Evolutionary conservation across 2,113 vertebrate species (phyloP).

Genomic region (Chamaea fasciata): DNA sequence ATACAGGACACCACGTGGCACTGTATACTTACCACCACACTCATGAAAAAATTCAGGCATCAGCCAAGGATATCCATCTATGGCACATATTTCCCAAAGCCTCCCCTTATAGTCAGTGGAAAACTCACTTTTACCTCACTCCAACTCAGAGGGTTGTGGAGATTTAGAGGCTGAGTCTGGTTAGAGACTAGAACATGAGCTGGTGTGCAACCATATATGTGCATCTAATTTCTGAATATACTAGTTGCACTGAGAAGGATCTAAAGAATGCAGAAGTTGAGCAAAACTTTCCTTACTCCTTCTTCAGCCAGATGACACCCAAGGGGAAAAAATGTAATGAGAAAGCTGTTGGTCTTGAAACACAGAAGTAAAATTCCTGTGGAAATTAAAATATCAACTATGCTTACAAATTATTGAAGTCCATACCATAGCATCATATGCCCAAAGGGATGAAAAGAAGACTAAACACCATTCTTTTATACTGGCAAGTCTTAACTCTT

Average conservation of each 20-base stretch:
- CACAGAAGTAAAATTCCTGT: neutral
- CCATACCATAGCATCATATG: neutral
- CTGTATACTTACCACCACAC: neutral
- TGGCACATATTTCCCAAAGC: neutral
- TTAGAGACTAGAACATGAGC: neutral
- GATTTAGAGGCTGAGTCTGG: neutral
- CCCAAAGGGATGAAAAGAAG: neutral
- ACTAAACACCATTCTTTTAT: neutral
- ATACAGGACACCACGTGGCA: neutral
- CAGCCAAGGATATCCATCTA: neutral
- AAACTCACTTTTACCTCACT: neutral
- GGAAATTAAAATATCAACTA: neutral
- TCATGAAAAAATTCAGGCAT: neutral
- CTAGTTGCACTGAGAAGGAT: neutral
- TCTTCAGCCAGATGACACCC: neutral
- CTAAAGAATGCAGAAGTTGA: neutral
- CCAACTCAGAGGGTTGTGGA: neutral
- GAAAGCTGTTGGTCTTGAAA: neutral
- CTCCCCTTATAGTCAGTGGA: neutral
- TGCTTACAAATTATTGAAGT: neutral
- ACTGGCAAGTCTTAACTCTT: neutral
- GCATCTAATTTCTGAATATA: neutral
- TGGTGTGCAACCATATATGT: rapidly evolving
- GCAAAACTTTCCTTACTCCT: neutral
- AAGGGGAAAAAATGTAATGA: neutral